Conservation (phyloP, 1,140 invertebrate species). For the Pseudomyrmex dendroicus region DNA sequence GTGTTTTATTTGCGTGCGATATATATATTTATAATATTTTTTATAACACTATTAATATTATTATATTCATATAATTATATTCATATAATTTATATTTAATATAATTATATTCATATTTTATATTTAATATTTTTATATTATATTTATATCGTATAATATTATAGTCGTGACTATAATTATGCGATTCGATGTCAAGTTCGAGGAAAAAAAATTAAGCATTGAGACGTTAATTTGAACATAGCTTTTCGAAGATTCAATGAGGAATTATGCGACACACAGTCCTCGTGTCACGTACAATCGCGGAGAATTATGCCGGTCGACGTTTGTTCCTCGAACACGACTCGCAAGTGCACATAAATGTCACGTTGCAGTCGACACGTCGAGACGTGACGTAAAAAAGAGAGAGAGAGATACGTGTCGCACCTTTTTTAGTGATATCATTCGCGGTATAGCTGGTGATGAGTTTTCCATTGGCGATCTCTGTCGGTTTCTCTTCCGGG, state of each 20-base stretch:
- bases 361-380: constrained; percentile 17
- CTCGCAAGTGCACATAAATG: too few relatives aligned
- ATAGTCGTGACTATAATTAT: too few relatives aligned
- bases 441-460: constrained; percentile 87
- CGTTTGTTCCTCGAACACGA: neutral
- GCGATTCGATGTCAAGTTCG: neutral
- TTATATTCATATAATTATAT: too few relatives aligned
- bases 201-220: neutral
- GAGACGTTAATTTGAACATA: too few relatives aligned
- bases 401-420: neutral
- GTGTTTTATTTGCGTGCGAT: neutral
- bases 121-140: too few relatives aligned
- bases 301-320: neutral
- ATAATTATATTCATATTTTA: too few relatives aligned
- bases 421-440: constrained; percentile 88
- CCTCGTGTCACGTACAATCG: neutral
- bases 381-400: neutral
- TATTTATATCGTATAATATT: too few relatives aligned
- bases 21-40: neutral
- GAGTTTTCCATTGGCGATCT: constrained; percentile 79
- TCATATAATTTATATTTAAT: too few relatives aligned
- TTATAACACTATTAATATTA: too few relatives aligned
- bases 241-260: too few relatives aligned
- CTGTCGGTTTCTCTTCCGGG: constrained; percentile 81
- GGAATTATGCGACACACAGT: neutral